phyloP scores from a whole-genome alignment of 2,113 vertebrate species.

The Lycocorax pyrrhopterus region DNA sequence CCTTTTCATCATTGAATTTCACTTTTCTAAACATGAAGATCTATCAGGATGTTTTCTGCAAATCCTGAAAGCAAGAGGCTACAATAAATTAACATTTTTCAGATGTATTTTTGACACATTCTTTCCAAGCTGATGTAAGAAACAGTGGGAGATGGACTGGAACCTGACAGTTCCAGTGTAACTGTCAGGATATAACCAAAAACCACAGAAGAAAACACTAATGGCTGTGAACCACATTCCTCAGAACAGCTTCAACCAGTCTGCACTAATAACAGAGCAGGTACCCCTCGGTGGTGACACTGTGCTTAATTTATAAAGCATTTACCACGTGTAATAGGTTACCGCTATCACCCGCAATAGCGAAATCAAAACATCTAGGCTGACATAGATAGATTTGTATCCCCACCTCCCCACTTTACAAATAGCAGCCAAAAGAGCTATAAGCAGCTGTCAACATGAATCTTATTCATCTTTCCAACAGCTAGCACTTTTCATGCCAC shows the following conservation, averaged over 20 bases:
- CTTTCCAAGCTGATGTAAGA: not conserved
- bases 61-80: not conserved
- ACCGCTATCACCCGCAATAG: not conserved
- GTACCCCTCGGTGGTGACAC: not conserved
- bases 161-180: constrained; percentile 9
- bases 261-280: not conserved
- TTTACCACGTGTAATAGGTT: not conserved
- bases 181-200: constrained; percentile 7
- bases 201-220: not conserved
- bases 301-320: constrained; percentile 4
- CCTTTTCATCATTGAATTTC: not conserved
- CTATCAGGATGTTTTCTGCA: not conserved
- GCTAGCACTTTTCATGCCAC: constrained; percentile 38
- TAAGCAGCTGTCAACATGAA: constrained; percentile 47
- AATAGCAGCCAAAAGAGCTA: constrained; percentile 38
- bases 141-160: not conserved
- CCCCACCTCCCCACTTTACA: not conserved
- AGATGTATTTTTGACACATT: not conserved
- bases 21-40: not conserved
- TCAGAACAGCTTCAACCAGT: not conserved
- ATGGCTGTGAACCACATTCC: not conserved
- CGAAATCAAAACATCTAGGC: not conserved
- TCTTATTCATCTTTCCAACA: constrained; percentile 27
- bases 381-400: constrained; percentile 1
- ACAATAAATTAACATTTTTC: constrained; percentile 8